Percentiles rank a stretch among this genome's conserved stretches.
These are phyloP conservation scores for Acanthosepion esculentum DNA, from an alignment of 2,888 invertebrate species.

Conservation along the genomic window DNA sequence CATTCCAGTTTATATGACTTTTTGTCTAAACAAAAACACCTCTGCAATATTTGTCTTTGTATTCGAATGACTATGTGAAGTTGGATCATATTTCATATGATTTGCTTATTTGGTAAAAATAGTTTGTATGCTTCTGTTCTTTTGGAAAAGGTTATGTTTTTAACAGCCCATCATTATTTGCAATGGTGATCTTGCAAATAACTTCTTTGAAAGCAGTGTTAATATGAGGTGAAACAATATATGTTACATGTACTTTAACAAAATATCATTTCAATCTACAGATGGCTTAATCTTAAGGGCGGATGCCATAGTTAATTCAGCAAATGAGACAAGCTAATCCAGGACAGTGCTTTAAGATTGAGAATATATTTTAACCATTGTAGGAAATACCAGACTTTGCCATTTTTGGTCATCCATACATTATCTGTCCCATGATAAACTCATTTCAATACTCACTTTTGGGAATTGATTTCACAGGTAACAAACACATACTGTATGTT, in stretches of 20 bases:
- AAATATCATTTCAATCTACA: conserved; percentile 16
- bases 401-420: too few species aligned
- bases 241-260: conserved; percentile 4
- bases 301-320: too few species aligned
- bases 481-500: too few species aligned
- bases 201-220: background rate
- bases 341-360: too few species aligned
- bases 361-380: too few species aligned
- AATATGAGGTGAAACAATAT: background rate
- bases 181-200: background rate
- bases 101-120: conserved; percentile 9
- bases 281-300: background rate
- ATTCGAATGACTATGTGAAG: background rate
- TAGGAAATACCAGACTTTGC: too few species aligned
- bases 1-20: background rate
- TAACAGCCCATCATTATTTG: background rate
- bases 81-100: background rate
- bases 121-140: background rate
- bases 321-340: too few species aligned
- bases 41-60: too few species aligned
- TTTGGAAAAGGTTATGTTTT: background rate
- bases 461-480: too few species aligned
- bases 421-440: too few species aligned
- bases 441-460: too few species aligned
- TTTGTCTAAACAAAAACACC: background rate